Evolutionary conservation across 2,113 vertebrate species (phyloP), one percentile per base, ranked within the genome.

Genomic region (Erythrolamprus reginae): DNA sequence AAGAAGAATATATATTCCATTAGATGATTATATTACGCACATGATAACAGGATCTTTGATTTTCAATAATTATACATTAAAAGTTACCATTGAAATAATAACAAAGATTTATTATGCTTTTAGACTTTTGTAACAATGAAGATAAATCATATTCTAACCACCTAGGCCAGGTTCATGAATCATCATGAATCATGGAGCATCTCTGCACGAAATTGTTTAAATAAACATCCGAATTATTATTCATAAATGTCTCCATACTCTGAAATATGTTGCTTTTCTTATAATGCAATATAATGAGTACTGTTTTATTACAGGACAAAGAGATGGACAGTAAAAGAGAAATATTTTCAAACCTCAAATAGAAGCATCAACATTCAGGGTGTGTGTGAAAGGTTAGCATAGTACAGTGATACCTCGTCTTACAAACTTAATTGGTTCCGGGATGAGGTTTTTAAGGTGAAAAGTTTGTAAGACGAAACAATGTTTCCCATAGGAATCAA

Each of bases 371-470:
- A 91, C 89, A 91, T 47, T 51, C 77, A 89, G 94, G 92, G 89
- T n/a, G n/a, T n/a, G 95, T 91, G 95, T 91, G 94, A 89, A 93
- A 89, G 52, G 90, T 96, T 97, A 96, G 95, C 95, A 91, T 93
- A 77, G 7, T n/a, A n/a, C n/a, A n/a, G n/a, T n/a, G n/a, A n/a
- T n/a, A n/a, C n/a, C n/a, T n/a, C n/a, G n/a, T n/a, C n/a, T n/a
- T n/a, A n/a, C n/a, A n/a, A n/a, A n/a, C n/a, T n/a, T n/a, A n/a
- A n/a, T n/a, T n/a, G n/a, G n/a, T n/a, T n/a, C n/a, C n/a, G n/a
- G n/a, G n/a, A n/a, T n/a, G n/a, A n/a, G n/a, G n/a, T n/a, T n/a
- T n/a, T n/a, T n/a, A n/a, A n/a, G n/a, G n/a, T n/a, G n/a, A n/a
- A n/a, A n/a, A n/a, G n/a, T n/a, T n/a, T n/a, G n/a, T n/a, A n/a